Evolutionary conservation across 2,797 vertebrate species (phyloP), one percentile per base, ranked within the genome.

Genomic region (Lemur catta): DNA sequence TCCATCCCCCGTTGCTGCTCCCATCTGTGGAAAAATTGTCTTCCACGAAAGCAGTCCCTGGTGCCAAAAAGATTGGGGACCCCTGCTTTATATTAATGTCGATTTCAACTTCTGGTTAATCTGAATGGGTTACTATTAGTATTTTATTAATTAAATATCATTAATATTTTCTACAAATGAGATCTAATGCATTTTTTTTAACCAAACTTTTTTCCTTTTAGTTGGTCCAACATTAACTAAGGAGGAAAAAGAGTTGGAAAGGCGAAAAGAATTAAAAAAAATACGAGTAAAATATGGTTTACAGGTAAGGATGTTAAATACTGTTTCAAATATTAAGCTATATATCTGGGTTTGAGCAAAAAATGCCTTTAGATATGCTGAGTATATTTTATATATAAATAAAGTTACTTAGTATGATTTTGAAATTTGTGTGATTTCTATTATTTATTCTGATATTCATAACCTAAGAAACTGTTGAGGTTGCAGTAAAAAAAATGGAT

Each of bases 281-380:
- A 99, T 99, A 98, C 99, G 99, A 97, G 99, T 99, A 80, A 99
- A 99, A 98, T 99, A 99, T 13, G 99, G 99, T 82, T 99, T 99
- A 79, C 99, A 99, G 98, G 99, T 99, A 97, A 99, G 98, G 28
- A 67, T 88, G 52, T 87, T 95, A 93, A 95, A 63, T 95, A 79
- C 20, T 94, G 15, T 78, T 91, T 71, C 12, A n/a, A 71, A 33
- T 74, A 35, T 92, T 96, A 91, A 93, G 63, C n/a, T 59, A 8
- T 79, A 43, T 46, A 41, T 69, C 38, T 72, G 43, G 14, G 59
- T 97, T 95, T 95, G 38, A 91, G 10, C 90, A 82, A 78, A 78
- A 87, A 94, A 65, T 84, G 38, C 18, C 35, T 85, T 75, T 61
- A 90, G 33, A 33, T 86, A 52, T 84, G 8, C 48, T 65, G 20